Evolutionary conservation across 2,888 invertebrate genomes (phyloP), one percentile per base, ranked within the genome.

Genomic region (Hirtodrosophila duncani): DNA sequence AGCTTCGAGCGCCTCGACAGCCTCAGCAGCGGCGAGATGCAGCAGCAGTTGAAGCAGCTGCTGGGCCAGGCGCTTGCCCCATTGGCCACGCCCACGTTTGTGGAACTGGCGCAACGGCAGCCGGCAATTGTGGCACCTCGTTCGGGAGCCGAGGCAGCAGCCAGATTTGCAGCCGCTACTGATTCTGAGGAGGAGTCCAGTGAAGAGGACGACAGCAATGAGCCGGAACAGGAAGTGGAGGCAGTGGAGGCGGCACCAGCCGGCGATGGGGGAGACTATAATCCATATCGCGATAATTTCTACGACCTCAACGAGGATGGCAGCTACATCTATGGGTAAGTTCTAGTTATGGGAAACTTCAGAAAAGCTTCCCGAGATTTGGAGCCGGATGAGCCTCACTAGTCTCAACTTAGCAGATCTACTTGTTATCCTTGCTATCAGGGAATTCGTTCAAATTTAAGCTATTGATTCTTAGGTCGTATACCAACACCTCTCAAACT

Each of bases 271-370:
- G 56, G 36, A 33, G 51, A 48, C 0, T 80, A 80, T 21, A 58
- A 80, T 72, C 59, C 80, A 3, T 79, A 63, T 38, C 63, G 61
- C 0, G 69, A 83, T 31, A 81, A 64, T 27, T 80, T 81, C 21
- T 53, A 81, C 31, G 83, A 81, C 38, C 60, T 48, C 5, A 63
- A 61, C 21, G 52, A 38, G 3, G 80, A 80, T 37, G 80, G 80
- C 49, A 83, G 75, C 55, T 80, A 80, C 6, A 44, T 65, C 11
- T 80, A 53, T 42, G 80, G 80, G 78, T 82, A 21, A 65, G 69
- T 45, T 14, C n/a, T 3, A 14, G 9, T n/a, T 10, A 29, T 8
- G 7, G 2, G 7, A n/a, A n/a, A n/a, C n/a, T n/a, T n/a, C n/a
- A n/a, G n/a, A n/a, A n/a, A n/a, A n/a, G n/a, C n/a, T n/a, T n/a